Evolutionary conservation across 92 coral and sea anemone species (phyloP), one percentile per base, ranked within the genome.

Genomic region (Epizoanthus stellaris): DNA sequence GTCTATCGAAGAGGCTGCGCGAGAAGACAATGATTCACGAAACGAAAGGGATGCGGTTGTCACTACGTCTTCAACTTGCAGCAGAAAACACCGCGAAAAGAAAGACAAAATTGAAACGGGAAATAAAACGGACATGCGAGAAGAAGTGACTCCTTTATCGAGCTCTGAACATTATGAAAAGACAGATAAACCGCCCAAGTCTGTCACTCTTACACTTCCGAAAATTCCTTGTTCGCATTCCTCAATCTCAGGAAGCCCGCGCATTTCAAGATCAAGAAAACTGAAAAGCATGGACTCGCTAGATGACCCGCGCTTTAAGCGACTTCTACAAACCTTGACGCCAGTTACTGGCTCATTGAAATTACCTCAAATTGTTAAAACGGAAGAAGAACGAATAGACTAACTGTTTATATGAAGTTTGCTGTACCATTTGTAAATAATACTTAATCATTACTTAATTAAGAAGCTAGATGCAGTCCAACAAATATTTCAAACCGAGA

Each of bases 251-350:
- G 71, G 36, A 57, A 34, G 72, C 23, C 75, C 49, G 19, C 49
- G 73, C 15, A 36, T 7, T 42, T 66, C 84, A 21, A 68, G 84
- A 34, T 52, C 67, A 58, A 85, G 63, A 21, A 34, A 77, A 40
- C 47, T 85, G 23, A 76, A 67, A 36, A 81, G 70, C 12, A 42
- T 47, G 21, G 82, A 74, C 5, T 69, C 87, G 8, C 53, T 86
- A 14, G 70, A 86, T n/a, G 93, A 90, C 58, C 93, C 90, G 38
- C 93, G 93, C 17, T 90, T 90, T 75, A 86, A 85, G 16, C 75
- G 85, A 30, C 67, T 90, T 16, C 43, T 90, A 38, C 75, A 86
- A 21, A 59, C 90, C 11, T 85, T 89, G 0, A 58, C 77, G 3
- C 85, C 93, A 0, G 81, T 84, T 16, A 86, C 67, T 9, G 56